Evolutionary conservation across 1,140 invertebrate species (phyloP).

Genomic region (Pentalonia nigronervosa): DNA sequence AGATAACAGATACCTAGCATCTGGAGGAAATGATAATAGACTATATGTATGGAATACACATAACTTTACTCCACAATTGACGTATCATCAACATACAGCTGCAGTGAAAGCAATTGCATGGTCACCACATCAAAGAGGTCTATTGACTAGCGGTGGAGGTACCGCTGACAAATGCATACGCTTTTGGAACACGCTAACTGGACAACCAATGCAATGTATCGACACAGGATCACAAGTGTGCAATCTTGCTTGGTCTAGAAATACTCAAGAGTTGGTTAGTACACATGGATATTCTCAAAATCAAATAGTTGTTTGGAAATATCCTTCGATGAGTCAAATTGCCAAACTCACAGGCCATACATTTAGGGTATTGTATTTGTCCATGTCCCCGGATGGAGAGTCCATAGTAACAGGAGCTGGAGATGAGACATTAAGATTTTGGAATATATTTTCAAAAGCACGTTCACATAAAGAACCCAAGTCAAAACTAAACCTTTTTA

Average conservation of each 20-base stretch:
- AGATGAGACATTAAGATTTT: slow-evolving; percentile 97
- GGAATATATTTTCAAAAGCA: slow-evolving; percentile 99
- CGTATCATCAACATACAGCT: slow-evolving; percentile 96
- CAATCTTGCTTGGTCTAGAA: slow-evolving; percentile 99
- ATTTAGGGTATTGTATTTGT: slow-evolving; percentile 95
- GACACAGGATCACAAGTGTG: slow-evolving; percentile 95
- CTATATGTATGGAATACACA: slow-evolving; percentile 97
- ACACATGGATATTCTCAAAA: slow-evolving; percentile 99
- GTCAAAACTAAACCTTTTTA: slow-evolving; percentile 58
- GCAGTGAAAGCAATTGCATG: slow-evolving; percentile 99
- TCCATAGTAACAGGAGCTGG: slow-evolving; percentile 99
- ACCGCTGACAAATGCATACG: slow-evolving; percentile 97
- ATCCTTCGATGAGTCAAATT: slow-evolving; percentile 92
- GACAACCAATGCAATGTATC: slow-evolving; percentile 97
- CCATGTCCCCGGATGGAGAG: slow-evolving; percentile 98
- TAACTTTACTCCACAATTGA: slow-evolving; percentile 87
- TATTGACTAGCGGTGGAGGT: slow-evolving; percentile 96
- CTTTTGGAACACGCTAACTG: slow-evolving; percentile 99
- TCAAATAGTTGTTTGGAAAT: slow-evolving; percentile 99
- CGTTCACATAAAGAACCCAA: slow-evolving; percentile 68
- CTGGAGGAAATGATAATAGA: slow-evolving; percentile 98
- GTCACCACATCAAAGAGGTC: slow-evolving; percentile 98
- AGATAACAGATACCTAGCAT: slow-evolving; percentile 96
- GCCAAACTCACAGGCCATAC: slow-evolving; percentile 98
- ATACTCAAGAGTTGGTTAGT: slow-evolving; percentile 93